Conservation (phyloP, 23 tunicate genomes). For the Trididemnum clinides region DNA sequence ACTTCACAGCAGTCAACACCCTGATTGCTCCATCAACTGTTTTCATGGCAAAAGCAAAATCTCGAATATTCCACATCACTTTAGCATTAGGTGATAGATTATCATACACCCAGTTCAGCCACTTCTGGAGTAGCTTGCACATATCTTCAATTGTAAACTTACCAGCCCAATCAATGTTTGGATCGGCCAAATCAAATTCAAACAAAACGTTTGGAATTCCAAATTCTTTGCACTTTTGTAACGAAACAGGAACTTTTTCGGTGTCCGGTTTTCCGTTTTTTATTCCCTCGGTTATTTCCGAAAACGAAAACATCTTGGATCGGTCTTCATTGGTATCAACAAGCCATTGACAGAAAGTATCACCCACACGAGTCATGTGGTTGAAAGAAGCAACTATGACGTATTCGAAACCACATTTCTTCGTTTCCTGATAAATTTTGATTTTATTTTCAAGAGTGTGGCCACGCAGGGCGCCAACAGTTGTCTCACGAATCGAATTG, state of each 20-base stretch:
- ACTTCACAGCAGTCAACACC: not conserved
- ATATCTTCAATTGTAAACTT: slow-evolving; percentile 31
- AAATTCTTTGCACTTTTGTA: slow-evolving; percentile 9
- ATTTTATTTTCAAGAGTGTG: slow-evolving; percentile 44
- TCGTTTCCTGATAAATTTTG: slow-evolving; percentile 22
- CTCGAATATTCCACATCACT: slow-evolving; percentile 4
- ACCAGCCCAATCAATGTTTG: slow-evolving; percentile 7
- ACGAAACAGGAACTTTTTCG: slow-evolving; percentile 8
- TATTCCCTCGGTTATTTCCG: slow-evolving; percentile 7
- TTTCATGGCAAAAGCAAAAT: slow-evolving; percentile 22
- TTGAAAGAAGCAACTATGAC: slow-evolving; percentile 25
- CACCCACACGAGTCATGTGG: slow-evolving; percentile 29
- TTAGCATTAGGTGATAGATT: not conserved
- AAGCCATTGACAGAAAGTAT: slow-evolving; percentile 37
- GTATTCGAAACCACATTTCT: slow-evolving; percentile 27
- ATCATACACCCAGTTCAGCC: slow-evolving; percentile 32
- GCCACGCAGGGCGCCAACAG: slow-evolving; percentile 36
- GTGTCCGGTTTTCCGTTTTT: slow-evolving; percentile 5
- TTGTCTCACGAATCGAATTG: slow-evolving; percentile 36
- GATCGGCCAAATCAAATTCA: slow-evolving; percentile 33
- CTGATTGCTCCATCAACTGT: slow-evolving; percentile 14
- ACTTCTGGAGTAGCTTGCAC: slow-evolving; percentile 5
- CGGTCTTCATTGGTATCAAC: slow-evolving; percentile 22
- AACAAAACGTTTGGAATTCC: slow-evolving; percentile 28
- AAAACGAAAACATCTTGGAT: slow-evolving; percentile 18